Conservation (phyloP, 2,888 invertebrate species). For the Scrobipalpa atriplicella region DNA sequence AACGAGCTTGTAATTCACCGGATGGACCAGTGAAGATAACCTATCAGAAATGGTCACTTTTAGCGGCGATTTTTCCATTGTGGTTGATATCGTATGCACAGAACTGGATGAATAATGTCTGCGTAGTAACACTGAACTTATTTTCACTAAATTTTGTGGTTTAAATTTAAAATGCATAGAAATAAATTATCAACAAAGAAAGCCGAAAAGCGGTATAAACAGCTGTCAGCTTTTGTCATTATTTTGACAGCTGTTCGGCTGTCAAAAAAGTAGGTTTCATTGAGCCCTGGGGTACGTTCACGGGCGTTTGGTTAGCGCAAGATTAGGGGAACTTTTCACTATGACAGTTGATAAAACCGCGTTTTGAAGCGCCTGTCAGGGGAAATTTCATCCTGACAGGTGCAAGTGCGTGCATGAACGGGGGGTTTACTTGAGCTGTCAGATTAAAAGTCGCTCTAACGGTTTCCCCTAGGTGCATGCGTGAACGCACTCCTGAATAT, state of each 20-base stretch:
- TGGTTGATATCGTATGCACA: slow-evolving; percentile 20
- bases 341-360: no score
- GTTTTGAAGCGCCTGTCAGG: no score
- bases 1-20: slow-evolving; percentile 64
- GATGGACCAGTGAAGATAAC: slow-evolving; percentile 57
- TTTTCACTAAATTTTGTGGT: neutral
- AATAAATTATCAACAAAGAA: slow-evolving; percentile 17
- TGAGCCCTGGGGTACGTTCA: no score
- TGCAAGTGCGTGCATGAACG: no score
- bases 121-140: neutral
- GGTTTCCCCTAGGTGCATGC: no score
- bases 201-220: slow-evolving; percentile 19
- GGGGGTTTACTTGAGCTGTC: no score
- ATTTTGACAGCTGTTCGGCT: no score
- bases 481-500: no score
- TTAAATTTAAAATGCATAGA: slow-evolving; percentile 20
- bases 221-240: neutral
- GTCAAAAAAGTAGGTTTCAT: neutral
- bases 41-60: slow-evolving; percentile 57
- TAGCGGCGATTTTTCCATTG: slow-evolving; percentile 43
- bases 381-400: no score
- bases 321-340: no score
- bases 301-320: no score
- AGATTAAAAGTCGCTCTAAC: no score
- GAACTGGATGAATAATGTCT: neutral